Evolutionary conservation across 2,113 vertebrate genomes (phyloP), one percentile per base, ranked within the genome.

Genomic region (Pleuronectes platessa): DNA sequence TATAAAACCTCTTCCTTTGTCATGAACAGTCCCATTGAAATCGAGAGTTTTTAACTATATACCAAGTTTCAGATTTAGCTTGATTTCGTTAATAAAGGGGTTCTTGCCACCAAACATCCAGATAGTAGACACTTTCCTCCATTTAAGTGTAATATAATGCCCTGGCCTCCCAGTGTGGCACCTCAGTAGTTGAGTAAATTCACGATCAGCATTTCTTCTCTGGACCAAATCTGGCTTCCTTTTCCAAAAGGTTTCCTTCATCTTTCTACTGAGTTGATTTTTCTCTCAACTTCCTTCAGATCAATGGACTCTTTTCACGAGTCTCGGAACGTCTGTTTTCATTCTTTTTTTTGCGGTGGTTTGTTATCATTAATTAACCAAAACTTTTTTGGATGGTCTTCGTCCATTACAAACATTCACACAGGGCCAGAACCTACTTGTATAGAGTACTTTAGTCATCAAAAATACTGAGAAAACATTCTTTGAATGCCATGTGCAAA

Each of bases 401-500:
- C 47, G 17, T 84, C 56, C 8, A 49, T 79, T 73, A 70, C 71
- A 86, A 78, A 89, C 56, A 79, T 65, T 78, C 68, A 74, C 31
- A 67, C 60, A 31, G 35, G 65, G 23, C 63, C 79, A 73, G 68
- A 45, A 61, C 66, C 61, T 65, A 68, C 35, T 67, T 54, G 73
- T 68, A 20, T 53, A 73, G 68, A 68, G 55, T 42, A 79, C 76
- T 87, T 88, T 59, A 83, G 76, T 90, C 74, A 82, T 88, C 61
- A 79, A 72, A 87, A 83, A 86, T 81, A 71, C 74, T 86, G 77
- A 78, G 91, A 92, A 81, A 90, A 93, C 92, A 94, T 94, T 93
- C 92, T 88, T 87, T 79, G 76, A 92, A 94, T 93, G 85, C 85
- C 79, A 76, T 79, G 54, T 71, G 64, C 68, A 73, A 89, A 88